Evolutionary conservation across 2,888 invertebrate species (phyloP).

Genomic region (Chymomyza caudatula): DNA sequence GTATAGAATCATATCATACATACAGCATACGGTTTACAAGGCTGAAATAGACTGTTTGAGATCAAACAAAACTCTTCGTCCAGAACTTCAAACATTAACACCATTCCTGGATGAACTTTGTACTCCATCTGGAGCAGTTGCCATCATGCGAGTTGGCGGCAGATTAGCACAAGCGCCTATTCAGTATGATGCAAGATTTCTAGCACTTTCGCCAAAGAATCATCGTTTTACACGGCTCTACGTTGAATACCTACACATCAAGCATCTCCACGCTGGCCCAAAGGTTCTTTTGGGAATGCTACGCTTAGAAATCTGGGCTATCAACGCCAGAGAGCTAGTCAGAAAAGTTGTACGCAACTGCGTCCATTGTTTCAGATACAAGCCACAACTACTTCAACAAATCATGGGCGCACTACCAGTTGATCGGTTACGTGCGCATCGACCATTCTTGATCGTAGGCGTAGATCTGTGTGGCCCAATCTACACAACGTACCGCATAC

Average conservation of each 20-base stretch:
- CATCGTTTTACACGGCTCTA: conserved; percentile 24
- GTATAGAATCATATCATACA: neutral
- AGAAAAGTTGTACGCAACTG: conserved; percentile 25
- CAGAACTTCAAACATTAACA: conserved; percentile 4
- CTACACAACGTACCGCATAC: conserved; percentile 1
- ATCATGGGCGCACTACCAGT: conserved; percentile 32
- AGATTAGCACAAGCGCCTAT: conserved; percentile 8
- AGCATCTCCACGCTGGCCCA: conserved; percentile 24
- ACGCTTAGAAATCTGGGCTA: conserved; percentile 24
- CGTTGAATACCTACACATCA: conserved; percentile 18
- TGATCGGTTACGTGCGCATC: conserved; percentile 13
- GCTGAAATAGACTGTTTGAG: neutral
- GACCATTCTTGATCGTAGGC: conserved; percentile 14
- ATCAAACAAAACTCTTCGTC: neutral
- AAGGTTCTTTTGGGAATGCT: conserved; percentile 26
- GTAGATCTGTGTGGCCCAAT: conserved; percentile 13
- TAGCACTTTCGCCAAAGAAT: conserved; percentile 51
- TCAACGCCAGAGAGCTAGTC: conserved; percentile 17
- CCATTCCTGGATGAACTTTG: neutral
- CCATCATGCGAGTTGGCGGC: neutral
- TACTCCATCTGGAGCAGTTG: neutral
- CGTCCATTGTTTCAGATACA: conserved; percentile 25
- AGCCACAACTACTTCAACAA: conserved; percentile 21
- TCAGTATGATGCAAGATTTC: conserved; percentile 38
- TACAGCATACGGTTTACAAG: neutral